Evolutionary conservation across 2,797 vertebrate species (phyloP).

Genomic region (Poecilia wingei): DNA sequence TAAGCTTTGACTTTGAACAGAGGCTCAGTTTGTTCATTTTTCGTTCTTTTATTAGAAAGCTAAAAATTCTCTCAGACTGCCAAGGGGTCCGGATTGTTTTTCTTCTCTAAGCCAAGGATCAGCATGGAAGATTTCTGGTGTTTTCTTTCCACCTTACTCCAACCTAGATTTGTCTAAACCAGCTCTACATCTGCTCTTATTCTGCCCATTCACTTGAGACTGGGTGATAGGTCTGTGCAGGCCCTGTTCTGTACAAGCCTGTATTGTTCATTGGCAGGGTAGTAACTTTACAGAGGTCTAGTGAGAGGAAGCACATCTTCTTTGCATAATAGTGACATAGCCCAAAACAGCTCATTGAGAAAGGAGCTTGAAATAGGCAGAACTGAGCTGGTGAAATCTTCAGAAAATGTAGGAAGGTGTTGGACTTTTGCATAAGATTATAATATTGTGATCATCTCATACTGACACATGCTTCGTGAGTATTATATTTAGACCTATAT

Average conservation of each 20-base stretch:
- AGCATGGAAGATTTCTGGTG: constrained; percentile 63
- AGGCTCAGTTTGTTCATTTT: constrained; percentile 62
- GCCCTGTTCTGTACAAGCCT: constrained; percentile 50
- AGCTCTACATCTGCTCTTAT: constrained; percentile 48
- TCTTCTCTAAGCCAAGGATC: constrained; percentile 57
- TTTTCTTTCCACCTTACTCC: constrained; percentile 69
- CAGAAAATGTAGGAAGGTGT: not conserved
- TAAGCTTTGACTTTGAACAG: constrained; percentile 65
- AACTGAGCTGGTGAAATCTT: not conserved
- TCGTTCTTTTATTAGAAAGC: constrained; percentile 65
- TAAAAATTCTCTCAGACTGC: constrained; percentile 63
- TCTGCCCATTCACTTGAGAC: constrained; percentile 34
- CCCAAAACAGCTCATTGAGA: too few species aligned
- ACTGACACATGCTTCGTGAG: not conserved
- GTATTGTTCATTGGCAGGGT: constrained; percentile 51
- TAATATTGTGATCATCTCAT: not conserved
- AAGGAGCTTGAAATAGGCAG: too few species aligned
- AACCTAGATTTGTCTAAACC: constrained; percentile 62
- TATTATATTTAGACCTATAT: not conserved
- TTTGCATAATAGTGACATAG: not conserved
- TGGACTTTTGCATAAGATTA: not conserved
- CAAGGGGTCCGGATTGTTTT: constrained; percentile 56
- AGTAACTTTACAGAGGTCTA: constrained; percentile 61
- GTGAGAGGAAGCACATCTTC: constrained; percentile 41
- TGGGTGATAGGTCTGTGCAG: constrained; percentile 49